phyloP scores from a whole-genome alignment of 1,140 invertebrate genomes.

The Linepithema humile region DNA sequence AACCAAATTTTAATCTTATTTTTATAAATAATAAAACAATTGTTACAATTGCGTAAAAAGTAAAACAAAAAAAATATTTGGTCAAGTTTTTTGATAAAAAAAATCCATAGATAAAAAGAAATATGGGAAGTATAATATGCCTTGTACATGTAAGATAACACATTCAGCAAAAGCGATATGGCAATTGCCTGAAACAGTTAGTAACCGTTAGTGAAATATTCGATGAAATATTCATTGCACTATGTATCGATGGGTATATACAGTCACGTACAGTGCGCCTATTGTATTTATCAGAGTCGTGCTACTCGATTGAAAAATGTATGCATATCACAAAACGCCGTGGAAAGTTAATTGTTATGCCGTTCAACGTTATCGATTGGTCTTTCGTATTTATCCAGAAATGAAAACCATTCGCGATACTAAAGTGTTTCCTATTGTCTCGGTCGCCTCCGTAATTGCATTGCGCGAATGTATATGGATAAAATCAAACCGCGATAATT shows the following conservation, averaged over 20 bases:
- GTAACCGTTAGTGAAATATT: not conserved
- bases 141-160: not conserved
- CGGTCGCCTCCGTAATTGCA: not conserved
- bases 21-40: no score
- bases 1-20: not conserved
- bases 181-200: not conserved
- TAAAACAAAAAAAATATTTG: no score
- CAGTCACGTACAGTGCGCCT: not conserved
- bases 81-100: not conserved
- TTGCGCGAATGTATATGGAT: not conserved
- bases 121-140: not conserved
- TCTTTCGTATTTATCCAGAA: not conserved
- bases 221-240: not conserved
- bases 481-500: not conserved
- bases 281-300: not conserved
- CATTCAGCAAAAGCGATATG: not conserved
- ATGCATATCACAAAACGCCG: not conserved
- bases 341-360: not conserved
- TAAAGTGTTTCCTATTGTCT: not conserved
- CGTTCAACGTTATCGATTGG: not conserved
- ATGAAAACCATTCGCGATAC: not conserved
- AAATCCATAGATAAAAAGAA: not conserved
- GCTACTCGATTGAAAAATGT: not conserved
- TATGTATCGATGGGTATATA: not conserved
- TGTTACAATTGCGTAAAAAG: no score